These are phyloP conservation scores for Conger conger DNA, from an alignment of 2,113 vertebrate genomes.

Conservation along the genomic window DNA sequence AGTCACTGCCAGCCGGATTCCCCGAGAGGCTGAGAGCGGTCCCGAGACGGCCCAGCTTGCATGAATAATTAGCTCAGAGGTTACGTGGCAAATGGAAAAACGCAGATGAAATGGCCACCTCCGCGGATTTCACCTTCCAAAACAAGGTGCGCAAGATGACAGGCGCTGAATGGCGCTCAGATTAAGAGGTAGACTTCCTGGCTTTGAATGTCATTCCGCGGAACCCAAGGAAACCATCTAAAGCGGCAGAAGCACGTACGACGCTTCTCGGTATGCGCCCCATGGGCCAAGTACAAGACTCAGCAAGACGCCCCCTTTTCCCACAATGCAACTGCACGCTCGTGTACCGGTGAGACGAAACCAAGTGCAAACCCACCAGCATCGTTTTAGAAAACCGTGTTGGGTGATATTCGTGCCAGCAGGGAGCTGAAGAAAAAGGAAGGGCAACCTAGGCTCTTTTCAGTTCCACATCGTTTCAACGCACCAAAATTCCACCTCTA, in stretches of 20 bases:
- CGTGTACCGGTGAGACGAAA: no score
- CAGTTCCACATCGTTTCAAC: neutral
- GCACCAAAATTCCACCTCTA: neutral
- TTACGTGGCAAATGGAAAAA: conserved; percentile 10
- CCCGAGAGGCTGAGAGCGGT: neutral
- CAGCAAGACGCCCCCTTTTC: no score
- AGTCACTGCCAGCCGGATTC: neutral
- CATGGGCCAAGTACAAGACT: no score
- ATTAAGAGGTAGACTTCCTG: neutral
- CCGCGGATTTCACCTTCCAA: neutral
- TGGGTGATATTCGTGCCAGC: neutral
- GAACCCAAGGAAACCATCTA: no score
- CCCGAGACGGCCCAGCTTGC: conserved; percentile 8
- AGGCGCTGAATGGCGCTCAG: neutral
- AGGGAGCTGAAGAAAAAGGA: neutral
- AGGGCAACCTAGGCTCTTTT: no score
- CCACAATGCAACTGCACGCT: no score
- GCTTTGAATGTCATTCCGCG: no score
- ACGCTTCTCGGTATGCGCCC: no score
- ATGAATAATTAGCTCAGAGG: conserved; percentile 22
- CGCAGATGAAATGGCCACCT: conserved; percentile 8
- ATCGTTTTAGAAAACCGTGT: neutral
- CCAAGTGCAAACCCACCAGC: no score
- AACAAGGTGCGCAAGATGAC: neutral
- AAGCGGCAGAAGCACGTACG: no score